Evolutionary conservation across 2,113 vertebrate genomes (phyloP).

Genomic region (Stigmatopora argus): DNA sequence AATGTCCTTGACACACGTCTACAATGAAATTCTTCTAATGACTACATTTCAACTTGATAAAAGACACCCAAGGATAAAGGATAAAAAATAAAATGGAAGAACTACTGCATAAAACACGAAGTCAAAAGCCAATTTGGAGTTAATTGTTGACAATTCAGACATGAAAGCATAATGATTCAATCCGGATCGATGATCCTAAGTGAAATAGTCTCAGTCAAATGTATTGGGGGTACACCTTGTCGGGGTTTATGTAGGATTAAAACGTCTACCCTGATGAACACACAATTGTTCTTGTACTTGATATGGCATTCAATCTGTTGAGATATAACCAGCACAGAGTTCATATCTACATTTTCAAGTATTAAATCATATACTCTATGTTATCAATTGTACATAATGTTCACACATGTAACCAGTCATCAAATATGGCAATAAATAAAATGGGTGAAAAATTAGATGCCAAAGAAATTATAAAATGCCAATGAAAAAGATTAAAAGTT

Average conservation of each 20-base stretch:
- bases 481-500: too few species aligned
- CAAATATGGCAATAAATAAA: too few species aligned
- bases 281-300: background rate
- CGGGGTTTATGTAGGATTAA: slow-evolving; percentile 25
- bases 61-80: slow-evolving; percentile 28
- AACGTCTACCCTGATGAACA: slow-evolving; percentile 1
- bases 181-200: slow-evolving; percentile 12
- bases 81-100: slow-evolving; percentile 15
- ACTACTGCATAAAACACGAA: background rate
- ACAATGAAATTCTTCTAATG: slow-evolving; percentile 53
- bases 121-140: slow-evolving; percentile 21
- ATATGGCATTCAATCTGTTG: background rate
- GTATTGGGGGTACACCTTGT: slow-evolving; percentile 31
- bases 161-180: slow-evolving; percentile 24
- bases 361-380: too few species aligned
- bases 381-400: too few species aligned
- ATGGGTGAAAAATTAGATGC: too few species aligned
- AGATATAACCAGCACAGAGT: background rate
- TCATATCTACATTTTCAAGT: too few species aligned
- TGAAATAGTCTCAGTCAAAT: slow-evolving; percentile 23
- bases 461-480: too few species aligned
- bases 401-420: too few species aligned
- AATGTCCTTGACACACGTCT: slow-evolving; percentile 65
- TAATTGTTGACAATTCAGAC: slow-evolving; percentile 18
- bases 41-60: slow-evolving; percentile 52